A percentile compares a stretch with the other conserved stretches of the same genome.
These are phyloP conservation scores for Hirundo rustica DNA, from an alignment of 2,797 vertebrate species.

Conservation along the genomic window DNA sequence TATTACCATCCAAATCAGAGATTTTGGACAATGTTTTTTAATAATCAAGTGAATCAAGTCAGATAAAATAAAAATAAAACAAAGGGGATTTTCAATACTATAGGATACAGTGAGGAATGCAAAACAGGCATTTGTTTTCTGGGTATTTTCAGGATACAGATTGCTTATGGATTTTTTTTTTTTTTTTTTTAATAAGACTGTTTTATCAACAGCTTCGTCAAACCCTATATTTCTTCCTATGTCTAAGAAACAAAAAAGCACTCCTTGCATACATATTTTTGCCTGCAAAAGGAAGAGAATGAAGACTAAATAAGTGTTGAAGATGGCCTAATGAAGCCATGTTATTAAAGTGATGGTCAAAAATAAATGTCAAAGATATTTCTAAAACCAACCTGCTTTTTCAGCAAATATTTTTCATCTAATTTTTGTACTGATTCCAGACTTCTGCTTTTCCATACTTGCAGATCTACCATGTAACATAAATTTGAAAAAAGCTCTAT, in stretches of 20 bases:
- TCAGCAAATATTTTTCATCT: neutral
- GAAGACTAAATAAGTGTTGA: neutral
- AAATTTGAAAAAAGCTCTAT: neutral
- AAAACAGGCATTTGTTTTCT: neutral
- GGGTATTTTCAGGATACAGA: neutral
- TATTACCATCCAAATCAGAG: neutral
- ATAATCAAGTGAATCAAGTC: neutral
- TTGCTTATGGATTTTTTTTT: neutral
- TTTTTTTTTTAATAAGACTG: neutral
- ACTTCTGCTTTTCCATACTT: neutral
- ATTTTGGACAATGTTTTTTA: conserved; percentile 33
- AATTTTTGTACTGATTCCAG: neutral
- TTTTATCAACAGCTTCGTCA: neutral
- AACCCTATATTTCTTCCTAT: neutral
- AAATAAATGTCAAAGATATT: neutral
- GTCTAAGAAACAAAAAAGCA: neutral
- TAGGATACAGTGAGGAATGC: neutral
- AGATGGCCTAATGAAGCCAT: neutral
- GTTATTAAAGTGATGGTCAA: neutral
- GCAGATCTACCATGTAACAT: neutral
- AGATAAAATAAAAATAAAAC: conserved; percentile 44
- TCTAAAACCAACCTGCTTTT: neutral
- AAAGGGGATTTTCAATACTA: neutral
- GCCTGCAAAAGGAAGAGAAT: neutral
- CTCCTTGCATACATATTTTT: neutral